Evolutionary conservation across 2,113 vertebrate species (phyloP), one percentile per base, ranked within the genome.

Genomic region (Myotis brandtii): DNA sequence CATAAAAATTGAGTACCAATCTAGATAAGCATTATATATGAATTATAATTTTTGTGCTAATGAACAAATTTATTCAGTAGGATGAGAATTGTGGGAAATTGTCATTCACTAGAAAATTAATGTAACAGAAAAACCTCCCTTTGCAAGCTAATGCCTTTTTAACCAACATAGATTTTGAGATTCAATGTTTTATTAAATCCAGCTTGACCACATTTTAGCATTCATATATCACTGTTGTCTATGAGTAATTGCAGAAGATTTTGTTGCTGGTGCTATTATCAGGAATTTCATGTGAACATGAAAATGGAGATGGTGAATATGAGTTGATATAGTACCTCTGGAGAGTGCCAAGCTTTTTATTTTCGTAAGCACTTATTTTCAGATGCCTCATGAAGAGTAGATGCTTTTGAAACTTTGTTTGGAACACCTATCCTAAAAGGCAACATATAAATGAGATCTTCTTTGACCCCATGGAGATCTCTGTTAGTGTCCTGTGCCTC

Each of bases 21-120:
- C 17, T 86, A 91, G 79, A 88, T 89, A 16, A 94, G 30, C 16
- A 95, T 80, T 96, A 34, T 64, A 59, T 70, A 59, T 62, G 25
- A 86, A 89, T 96, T 93, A 95, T 56, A 86, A 69, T 93, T 82
- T 95, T 95, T 85, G 67, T 83, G 25, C 73, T 94, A 91, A 94
- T 92, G 69, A 89, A 95, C 46, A 97, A 64, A 96, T 84, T 66
- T 93, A 96, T 66, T 77, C 76, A 97, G 75, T 18, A 97, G 40
- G 40, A 94, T 18, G 6, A 75, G 85, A 97, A 84, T 67, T 66
- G 86, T 97, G 89, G 50, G 62, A 98, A 97, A 88, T 96, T 69
- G 87, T 92, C 86, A 95, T 95, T 98, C 94, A 96, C 59, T 98
- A 79, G 83, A 93, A 95, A 97, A 96, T 90, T 98, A 98, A 88